A percentile compares a stretch with the other conserved stretches of the same genome.
Conservation (phyloP, 2,888 invertebrate genomes). For the Sphaerophoria rueppellii region DNA sequence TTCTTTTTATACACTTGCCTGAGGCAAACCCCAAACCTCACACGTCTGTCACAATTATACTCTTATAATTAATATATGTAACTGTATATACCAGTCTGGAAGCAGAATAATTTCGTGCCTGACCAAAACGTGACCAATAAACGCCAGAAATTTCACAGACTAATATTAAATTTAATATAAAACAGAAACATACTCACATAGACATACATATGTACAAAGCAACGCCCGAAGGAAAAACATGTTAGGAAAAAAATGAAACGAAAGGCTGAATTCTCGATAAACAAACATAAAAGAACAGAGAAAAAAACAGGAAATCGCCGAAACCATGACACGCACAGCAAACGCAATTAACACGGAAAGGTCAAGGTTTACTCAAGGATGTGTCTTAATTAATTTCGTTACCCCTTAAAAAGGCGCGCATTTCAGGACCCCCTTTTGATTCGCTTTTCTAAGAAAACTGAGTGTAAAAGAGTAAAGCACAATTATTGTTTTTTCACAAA, state of each 20-base stretch:
- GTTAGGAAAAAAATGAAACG: background rate
- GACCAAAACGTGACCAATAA: constrained; percentile 50
- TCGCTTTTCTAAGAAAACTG: background rate
- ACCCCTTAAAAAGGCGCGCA: constrained; percentile 43
- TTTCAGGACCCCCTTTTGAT: constrained; percentile 39
- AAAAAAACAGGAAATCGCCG: constrained; percentile 27
- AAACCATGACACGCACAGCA: constrained; percentile 56
- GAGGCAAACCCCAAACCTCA: background rate
- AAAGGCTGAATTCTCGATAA: constrained; percentile 29
- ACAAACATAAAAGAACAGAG: background rate
- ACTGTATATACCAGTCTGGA: background rate
- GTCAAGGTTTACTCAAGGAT: constrained; percentile 64
- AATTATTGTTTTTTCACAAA: too few species aligned
- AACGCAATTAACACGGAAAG: constrained; percentile 59
- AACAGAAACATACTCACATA: background rate
- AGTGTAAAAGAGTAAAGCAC: background rate
- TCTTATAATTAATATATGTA: constrained; percentile 15
- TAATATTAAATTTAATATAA: constrained; percentile 27
- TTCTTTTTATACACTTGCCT: background rate
- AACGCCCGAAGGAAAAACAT: background rate
- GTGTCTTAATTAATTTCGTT: constrained; percentile 71
- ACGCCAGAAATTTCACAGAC: constrained; percentile 39
- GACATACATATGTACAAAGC: background rate
- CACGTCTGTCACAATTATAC: constrained; percentile 18
- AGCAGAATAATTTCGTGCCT: constrained; percentile 29